Evolutionary conservation across 2,113 vertebrate species (phyloP).

Genomic region (Panthera tigris): DNA sequence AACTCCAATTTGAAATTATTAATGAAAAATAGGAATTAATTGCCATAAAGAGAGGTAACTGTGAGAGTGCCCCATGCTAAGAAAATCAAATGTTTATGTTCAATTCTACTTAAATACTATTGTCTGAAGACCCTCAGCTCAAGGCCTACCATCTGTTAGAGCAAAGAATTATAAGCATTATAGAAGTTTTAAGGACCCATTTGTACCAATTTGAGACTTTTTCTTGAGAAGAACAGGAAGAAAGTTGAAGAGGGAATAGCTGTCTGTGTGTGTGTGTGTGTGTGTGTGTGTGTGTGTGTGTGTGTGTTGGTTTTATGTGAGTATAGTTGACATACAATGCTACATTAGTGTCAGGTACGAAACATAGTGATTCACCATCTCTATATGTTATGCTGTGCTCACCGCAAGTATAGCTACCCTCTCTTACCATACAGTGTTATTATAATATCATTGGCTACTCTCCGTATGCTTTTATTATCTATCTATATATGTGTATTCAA

Average conservation of each 20-base stretch:
- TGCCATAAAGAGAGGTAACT: neutral
- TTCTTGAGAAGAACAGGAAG: neutral
- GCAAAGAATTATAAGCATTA: neutral
- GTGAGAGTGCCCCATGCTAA: neutral
- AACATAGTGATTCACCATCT: neutral
- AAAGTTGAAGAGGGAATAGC: neutral
- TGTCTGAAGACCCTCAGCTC: neutral
- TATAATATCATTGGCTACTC: neutral
- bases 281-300: neutral
- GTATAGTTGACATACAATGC: neutral
- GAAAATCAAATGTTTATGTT: neutral
- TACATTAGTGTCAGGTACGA: neutral
- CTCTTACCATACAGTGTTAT: neutral
- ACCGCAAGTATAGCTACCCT: neutral
- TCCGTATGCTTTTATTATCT: neutral
- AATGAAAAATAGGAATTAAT: neutral
- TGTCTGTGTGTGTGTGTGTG: neutral
- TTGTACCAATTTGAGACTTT: neutral
- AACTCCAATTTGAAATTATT: neutral
- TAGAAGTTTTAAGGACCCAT: neutral
- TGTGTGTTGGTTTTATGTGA: neutral
- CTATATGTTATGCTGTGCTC: neutral
- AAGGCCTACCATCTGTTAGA: neutral
- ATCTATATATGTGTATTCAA: neutral
- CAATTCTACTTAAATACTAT: neutral